Percentiles rank a stretch among this genome's conserved stretches.
These are phyloP conservation scores for Salminus brasiliensis DNA, from an alignment of 2,113 vertebrate genomes.

Conservation along the genomic window DNA sequence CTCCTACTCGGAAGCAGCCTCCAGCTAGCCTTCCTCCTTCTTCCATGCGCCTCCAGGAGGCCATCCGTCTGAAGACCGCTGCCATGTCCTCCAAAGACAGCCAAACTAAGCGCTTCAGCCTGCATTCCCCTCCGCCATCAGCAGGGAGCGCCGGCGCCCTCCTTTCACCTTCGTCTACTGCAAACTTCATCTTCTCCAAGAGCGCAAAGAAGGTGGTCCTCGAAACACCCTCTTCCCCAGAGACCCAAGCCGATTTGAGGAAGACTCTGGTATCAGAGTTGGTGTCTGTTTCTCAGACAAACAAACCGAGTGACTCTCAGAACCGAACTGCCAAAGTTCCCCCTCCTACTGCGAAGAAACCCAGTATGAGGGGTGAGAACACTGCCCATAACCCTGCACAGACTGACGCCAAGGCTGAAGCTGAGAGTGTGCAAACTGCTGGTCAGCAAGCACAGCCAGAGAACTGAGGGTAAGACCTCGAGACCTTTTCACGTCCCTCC, in stretches of 20 bases:
- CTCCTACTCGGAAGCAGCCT: conserved; percentile 70
- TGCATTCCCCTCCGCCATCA: conserved; percentile 62
- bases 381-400: conserved; percentile 34
- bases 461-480: conserved; percentile 60
- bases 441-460: conserved; percentile 65
- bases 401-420: conserved; percentile 4
- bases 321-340: conserved; percentile 81
- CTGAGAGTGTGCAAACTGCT: conserved; percentile 62
- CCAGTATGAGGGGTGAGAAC: conserved; percentile 62
- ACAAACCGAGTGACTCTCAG: conserved; percentile 59
- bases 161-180: conserved; percentile 83
- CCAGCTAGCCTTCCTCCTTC: conserved; percentile 59
- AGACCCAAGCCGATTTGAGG: conserved; percentile 74
- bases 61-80: conserved; percentile 83
- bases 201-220: conserved; percentile 82
- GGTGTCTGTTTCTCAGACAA: conserved; percentile 73
- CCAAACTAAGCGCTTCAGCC: conserved; percentile 55
- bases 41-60: conserved; percentile 82
- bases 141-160: conserved; percentile 58
- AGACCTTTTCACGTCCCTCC: not conserved
- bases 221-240: conserved; percentile 72
- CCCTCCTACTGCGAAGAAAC: conserved; percentile 92
- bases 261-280: conserved; percentile 79
- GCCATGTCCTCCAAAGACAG: conserved; percentile 67
- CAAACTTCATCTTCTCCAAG: conserved; percentile 95